Evolutionary conservation across 2,797 vertebrate species (phyloP).

Genomic region (Gymnothorax reevesii): DNA sequence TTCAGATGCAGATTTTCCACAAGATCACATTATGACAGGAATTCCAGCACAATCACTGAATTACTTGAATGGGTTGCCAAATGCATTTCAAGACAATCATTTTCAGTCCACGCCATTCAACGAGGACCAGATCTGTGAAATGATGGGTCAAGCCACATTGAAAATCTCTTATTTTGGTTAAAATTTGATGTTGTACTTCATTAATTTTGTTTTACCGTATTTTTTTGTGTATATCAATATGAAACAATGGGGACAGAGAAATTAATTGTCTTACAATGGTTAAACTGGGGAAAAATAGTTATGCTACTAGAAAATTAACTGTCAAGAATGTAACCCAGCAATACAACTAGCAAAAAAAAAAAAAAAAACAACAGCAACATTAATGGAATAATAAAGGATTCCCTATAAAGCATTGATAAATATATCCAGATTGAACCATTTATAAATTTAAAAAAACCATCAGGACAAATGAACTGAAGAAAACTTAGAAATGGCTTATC

Average conservation of each 20-base stretch:
- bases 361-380: slow-evolving; percentile 52
- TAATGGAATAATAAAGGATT: slow-evolving; percentile 63
- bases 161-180: slow-evolving; percentile 8
- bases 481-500: slow-evolving; percentile 59
- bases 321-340: slow-evolving; percentile 69
- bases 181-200: neutral
- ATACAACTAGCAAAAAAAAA: slow-evolving; percentile 58
- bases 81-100: neutral
- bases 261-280: slow-evolving; percentile 58
- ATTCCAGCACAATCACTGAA: neutral
- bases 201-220: slow-evolving; percentile 53
- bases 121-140: neutral
- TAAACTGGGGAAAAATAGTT: slow-evolving; percentile 54
- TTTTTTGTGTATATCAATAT: slow-evolving; percentile 47
- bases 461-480: slow-evolving; percentile 63
- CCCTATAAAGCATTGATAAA: slow-evolving; percentile 75
- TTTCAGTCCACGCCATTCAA: neutral
- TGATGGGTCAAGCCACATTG: neutral
- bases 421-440: slow-evolving; percentile 66
- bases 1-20: neutral
- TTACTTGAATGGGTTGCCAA: neutral
- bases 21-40: slow-evolving; percentile 14
- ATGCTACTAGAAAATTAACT: slow-evolving; percentile 60
- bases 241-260: slow-evolving; percentile 50
- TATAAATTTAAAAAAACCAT: slow-evolving; percentile 69